Evolutionary conservation across 1,140 invertebrate genomes (phyloP), one percentile per base, ranked within the genome.

Genomic region (Leptopilina clavipes): DNA sequence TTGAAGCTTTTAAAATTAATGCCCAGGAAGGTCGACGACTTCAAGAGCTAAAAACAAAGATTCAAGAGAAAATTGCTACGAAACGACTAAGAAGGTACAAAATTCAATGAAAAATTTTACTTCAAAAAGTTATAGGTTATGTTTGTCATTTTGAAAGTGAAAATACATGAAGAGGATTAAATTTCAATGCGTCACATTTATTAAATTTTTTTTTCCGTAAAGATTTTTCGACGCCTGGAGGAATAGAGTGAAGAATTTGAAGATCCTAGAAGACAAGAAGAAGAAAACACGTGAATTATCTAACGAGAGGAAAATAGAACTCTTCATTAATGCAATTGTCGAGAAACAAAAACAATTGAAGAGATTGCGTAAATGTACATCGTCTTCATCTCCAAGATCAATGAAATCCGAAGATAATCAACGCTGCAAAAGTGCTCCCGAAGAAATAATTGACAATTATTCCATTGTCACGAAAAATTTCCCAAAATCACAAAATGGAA

Each of bases 231-330:
- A 82, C 8, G 44, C 40, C 0, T 90, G 89, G 88, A 84, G 45
- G 70, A 75, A 70, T 43, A 65, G 76, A 6, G 56, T 40, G 0
- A 54, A 71, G 37, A 78, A 79, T 0, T 8, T 3, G 12, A 86
- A 73, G 56, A 73, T 40, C 6, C 8, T 45, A n/a, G 73, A 45
- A 7, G 22, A 72, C 22, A 81, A 59, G 19, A 74, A 72, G 45
- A 84, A 78, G 70, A 70, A 78, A 43, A 44, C 78, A 31, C 25
- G 6, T 18, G 77, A 83, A 31, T 73, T 84, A 11, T 81, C 81
- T 8, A 81, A 88, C 3, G 86, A 87, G 31, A 75, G 74, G 12
- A 90, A 85, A 45, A 91, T 91, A 11, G 86, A 89, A 72, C 73
- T 84, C 71, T 86, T 90, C 12, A 80, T 91, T 6, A 83, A 83